Base-by-base conservation (phyloP, 2,113 vertebrate genomes). In the Ptychochromis oligacanthus region DNA sequence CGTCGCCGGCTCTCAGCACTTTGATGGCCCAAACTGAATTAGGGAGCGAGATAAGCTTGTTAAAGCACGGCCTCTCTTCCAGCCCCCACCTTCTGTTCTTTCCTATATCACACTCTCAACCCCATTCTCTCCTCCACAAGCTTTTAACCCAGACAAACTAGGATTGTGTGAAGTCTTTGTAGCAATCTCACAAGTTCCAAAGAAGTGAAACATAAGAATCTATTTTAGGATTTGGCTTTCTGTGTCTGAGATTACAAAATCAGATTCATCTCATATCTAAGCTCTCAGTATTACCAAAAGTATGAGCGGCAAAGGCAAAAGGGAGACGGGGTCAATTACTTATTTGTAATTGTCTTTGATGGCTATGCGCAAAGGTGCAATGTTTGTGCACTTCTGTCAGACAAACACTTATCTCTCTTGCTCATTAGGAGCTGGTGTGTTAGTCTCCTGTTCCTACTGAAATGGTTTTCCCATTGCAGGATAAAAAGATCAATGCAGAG, bases 11-110 rank as follows among this genome's bases (percentile, higher is more conserved):
- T 82, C 87, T 79, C 87, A 84, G 64, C 72, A 87, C 87, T 92
- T 93, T 94, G 90, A 95, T 91, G 90, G 89, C 82, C 87, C 79
- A 74, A 90, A 93, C 90, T 88, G 84, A 94, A 95, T 93, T 90
- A 93, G 75, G 87, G 85, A 85, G 89, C 52, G 62, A 93, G 93
- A 93, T 94, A 94, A 95, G 92, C 92, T 91, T 90, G 88, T 94
- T 93, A 94, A 88, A 94, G 85, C 77, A 75, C 82, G 67, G 74
- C 80, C 67, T 83, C 81, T 86, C 74, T 84, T 77, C 34, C 49
- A 67, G 55, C 82, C 83, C 46, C 81, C 76, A 46, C 85, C 81
- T 40, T 81, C 70, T 87, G 80, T 88, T 88, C 77, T 81, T 80
- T 84, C 83, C 40, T 74, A 81, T 75, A 87, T 90, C 86, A 85